Percentiles rank a stretch among this genome's conserved stretches.
These are phyloP conservation scores for Drosophila ustulata DNA, from an alignment of 2,888 invertebrate genomes.

Conservation along the genomic window DNA sequence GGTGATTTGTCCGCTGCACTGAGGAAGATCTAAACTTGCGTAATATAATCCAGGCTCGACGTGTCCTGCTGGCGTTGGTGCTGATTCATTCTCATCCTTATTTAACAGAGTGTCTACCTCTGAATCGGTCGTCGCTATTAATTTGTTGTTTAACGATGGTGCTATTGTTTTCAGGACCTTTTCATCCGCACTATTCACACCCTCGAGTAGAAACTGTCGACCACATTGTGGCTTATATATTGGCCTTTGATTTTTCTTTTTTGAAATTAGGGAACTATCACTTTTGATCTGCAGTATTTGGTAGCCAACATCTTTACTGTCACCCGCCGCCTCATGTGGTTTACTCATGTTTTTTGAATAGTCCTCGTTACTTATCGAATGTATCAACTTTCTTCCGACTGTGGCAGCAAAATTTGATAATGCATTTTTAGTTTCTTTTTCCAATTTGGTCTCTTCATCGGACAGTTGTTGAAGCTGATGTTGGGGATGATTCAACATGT, in stretches of 20 bases:
- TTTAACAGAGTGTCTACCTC: slow-evolving; percentile 30
- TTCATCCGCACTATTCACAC: slow-evolving; percentile 33
- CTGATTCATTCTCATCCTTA: slow-evolving; percentile 57
- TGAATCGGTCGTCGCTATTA: slow-evolving; percentile 26
- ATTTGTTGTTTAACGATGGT: slow-evolving; percentile 19
- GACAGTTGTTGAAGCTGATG: neutral
- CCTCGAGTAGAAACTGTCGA: slow-evolving; percentile 41
- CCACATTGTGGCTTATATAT: slow-evolving; percentile 40
- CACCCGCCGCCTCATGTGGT: slow-evolving; percentile 35
- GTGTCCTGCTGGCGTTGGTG: slow-evolving; percentile 80
- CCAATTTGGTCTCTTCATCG: slow-evolving; percentile 29
- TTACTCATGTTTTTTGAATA: slow-evolving; percentile 61
- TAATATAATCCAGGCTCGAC: slow-evolving; percentile 87
- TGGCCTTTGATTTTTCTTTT: slow-evolving; percentile 52
- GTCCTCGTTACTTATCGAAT: slow-evolving; percentile 62
- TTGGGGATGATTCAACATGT: slow-evolving; percentile 19
- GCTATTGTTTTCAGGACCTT: slow-evolving; percentile 24
- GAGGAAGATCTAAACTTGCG: slow-evolving; percentile 88
- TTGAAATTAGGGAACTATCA: slow-evolving; percentile 79
- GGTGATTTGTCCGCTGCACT: slow-evolving; percentile 67
- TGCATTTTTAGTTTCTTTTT: slow-evolving; percentile 32
- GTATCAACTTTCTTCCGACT: slow-evolving; percentile 57
- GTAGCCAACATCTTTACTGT: slow-evolving; percentile 72
- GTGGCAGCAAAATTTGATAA: slow-evolving; percentile 27
- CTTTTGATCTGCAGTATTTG: slow-evolving; percentile 82